phyloP scores from a whole-genome alignment of 2,888 invertebrate genomes.

The Gastrophysa polygoni region DNA sequence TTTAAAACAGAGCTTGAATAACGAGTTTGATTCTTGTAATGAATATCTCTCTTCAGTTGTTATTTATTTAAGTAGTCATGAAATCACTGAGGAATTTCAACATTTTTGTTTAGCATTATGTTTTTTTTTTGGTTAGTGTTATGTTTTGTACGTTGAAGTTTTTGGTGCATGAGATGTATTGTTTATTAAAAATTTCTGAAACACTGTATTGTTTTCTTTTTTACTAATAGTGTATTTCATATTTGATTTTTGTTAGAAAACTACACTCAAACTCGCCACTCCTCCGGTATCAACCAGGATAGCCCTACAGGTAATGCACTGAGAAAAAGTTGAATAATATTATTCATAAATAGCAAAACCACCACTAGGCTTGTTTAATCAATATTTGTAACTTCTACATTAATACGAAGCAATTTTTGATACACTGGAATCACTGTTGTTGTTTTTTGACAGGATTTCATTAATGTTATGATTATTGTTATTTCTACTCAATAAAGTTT shows the following conservation, averaged over 20 bases:
- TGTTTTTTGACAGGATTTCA: constrained; percentile 10
- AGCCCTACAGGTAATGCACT: constrained; percentile 69
- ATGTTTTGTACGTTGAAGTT: constrained; percentile 20
- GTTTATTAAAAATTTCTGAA: background rate
- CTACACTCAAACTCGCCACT: constrained; percentile 61
- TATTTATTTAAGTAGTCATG: too few relatives aligned
- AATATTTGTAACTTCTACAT: constrained; percentile 24
- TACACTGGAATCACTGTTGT: constrained; percentile 20
- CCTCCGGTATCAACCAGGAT: constrained; percentile 67
- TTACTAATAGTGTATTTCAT: constrained; percentile 29
- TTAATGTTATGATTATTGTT: constrained; percentile 29
- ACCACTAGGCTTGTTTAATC: constrained; percentile 29
- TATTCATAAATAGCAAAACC: constrained; percentile 58
- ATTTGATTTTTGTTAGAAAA: constrained; percentile 54
- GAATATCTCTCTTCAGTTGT: too few relatives aligned
- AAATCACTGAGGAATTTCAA: too few relatives aligned
- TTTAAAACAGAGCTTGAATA: too few relatives aligned
- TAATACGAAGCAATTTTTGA: constrained; percentile 24
- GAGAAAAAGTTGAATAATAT: constrained; percentile 20
- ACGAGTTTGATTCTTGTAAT: too few relatives aligned
- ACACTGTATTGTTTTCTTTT: constrained; percentile 23
- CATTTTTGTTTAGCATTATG: too few relatives aligned
- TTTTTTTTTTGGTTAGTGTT: constrained; percentile 43
- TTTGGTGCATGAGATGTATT: background rate
- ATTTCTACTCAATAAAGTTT: constrained; percentile 34